Base-by-base conservation (phyloP, 2,797 vertebrate genomes). In the Carcharodon carcharias region DNA sequence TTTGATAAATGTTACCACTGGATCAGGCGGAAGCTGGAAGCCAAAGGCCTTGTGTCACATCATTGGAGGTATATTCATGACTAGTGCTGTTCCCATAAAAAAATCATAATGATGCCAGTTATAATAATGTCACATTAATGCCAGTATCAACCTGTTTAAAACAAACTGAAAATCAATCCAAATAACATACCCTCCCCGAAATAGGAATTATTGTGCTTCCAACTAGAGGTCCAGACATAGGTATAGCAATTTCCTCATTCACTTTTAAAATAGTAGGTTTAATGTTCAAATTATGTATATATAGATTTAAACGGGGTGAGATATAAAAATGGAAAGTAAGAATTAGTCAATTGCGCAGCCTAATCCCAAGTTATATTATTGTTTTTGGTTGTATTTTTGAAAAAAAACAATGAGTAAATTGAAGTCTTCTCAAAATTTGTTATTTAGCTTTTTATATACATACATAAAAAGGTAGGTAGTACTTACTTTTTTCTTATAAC, bases 401-500 rank as follows among this genome's bases (percentile, higher is more conserved):
- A 12, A 54, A 71, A 28, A 35, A 54, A 4, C n/a, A 69, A 61
- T 65, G 35, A 18, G 5, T 65, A 40, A 92, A 95, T 69, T 95
- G 40, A 95, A 95, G 23, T 54, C 45, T 95, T 71, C 1, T 0
- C 23, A 63, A 69, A 89, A 65, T 94, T 35, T 67, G 40, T 82
- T 3, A 95, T 93, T 93, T 58, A 40, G 31, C 23, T 92, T 26
- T 58, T 45, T 82, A 73, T 4, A 23, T 77, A 56, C 73, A 35
- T 7, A 91, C 11, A 89, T 14, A 61, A 0, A 61, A 61, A 91
- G 12, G 18, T 67, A 96, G 50, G 96, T 85, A 14, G 96, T 97
- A 96, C 96, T 96, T 96, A 96, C 96, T 96, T 58, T 94, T 96
- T 97, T 91, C 82, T 95, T 54, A 40, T 73, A 96, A 16, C 97